Conservation (phyloP, 2,797 vertebrate species). For the Chelon labrosus region DNA sequence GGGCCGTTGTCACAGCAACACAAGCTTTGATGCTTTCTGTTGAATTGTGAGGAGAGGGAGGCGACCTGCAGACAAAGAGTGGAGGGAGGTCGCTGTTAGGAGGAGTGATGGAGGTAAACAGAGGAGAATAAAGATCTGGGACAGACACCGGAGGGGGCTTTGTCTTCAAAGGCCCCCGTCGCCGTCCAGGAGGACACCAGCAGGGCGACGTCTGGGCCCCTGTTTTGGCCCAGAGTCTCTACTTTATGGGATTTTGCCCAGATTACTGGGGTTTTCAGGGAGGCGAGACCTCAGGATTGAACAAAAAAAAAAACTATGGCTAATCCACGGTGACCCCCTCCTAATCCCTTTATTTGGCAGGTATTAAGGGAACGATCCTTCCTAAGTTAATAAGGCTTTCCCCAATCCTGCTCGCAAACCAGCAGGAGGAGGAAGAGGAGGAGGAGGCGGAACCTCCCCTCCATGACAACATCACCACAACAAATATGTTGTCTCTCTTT, state of each 20-base stretch:
- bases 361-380: slow-evolving; percentile 74
- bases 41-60: slow-evolving; percentile 17
- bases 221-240: slow-evolving; percentile 54
- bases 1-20: slow-evolving; percentile 51
- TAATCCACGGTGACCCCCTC: slow-evolving; percentile 76
- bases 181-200: slow-evolving; percentile 28
- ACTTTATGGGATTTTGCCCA: slow-evolving; percentile 64
- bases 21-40: slow-evolving; percentile 44
- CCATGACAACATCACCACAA: neutral
- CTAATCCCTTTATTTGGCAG: slow-evolving; percentile 83
- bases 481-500: neutral
- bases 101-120: slow-evolving; percentile 2
- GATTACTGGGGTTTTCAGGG: slow-evolving; percentile 63
- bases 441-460: neutral
- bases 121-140: slow-evolving; percentile 2
- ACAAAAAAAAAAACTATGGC: slow-evolving; percentile 62
- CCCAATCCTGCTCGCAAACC: slow-evolving; percentile 19
- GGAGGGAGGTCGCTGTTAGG: slow-evolving; percentile 13
- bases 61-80: slow-evolving; percentile 19
- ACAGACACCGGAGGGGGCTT: slow-evolving; percentile 3
- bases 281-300: slow-evolving; percentile 59
- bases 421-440: slow-evolving; percentile 34
- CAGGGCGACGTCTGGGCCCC: slow-evolving; percentile 39
- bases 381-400: slow-evolving; percentile 70
- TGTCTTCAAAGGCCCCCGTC: neutral